Base-by-base conservation (phyloP, 2,888 invertebrate genomes). In the Patella caerulea region DNA sequence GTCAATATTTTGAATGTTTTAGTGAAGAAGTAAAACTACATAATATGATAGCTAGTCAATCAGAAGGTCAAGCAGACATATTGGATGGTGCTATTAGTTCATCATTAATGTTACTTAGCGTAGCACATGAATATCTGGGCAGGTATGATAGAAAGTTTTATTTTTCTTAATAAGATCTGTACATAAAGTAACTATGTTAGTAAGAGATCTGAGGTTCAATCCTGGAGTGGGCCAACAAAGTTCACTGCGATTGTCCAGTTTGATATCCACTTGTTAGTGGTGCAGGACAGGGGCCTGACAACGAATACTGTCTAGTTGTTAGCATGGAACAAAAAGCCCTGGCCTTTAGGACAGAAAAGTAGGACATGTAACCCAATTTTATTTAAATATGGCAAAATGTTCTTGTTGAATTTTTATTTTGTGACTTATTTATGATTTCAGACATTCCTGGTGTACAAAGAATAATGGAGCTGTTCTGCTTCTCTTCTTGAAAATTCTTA, bases 91-190 rank as follows among this genome's bases (percentile, higher is more conserved):
- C 84, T 29, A 84, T 89, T 81, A 87, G 88, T 24, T 84, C 86
- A 5, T 95, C 96, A 0, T 92, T 97, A 74, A 94, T 95, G 92
- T 93, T 96, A 79, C 92, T 97, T 78, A 95, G 96, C 88, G 94
- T 95, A 70, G 96, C 95, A 2, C 97, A 97, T 91, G 96, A 97
- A 86, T 95, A 95, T 89, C 93, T 97, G 71, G 96, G 96, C 79
- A 93, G 92, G 90, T 93, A 92, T 88, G 85, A 29, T 34, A 45
- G 24, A 24, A 15, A 29, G 3, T 76, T 53, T 24, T n/a, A 29
- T 65, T 73, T 19, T 74, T 53, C 17, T 70, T 59, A 45, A 70
- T 29, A 29, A 7, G 7, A n/a, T 17, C 70, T 19, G 1, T 7
- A 9, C 12, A 11, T 9, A 3, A 12, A 69, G 55, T 55, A 7